Evolutionary conservation across 2,797 vertebrate genomes (phyloP).

Genomic region (Macropodus opercularis): DNA sequence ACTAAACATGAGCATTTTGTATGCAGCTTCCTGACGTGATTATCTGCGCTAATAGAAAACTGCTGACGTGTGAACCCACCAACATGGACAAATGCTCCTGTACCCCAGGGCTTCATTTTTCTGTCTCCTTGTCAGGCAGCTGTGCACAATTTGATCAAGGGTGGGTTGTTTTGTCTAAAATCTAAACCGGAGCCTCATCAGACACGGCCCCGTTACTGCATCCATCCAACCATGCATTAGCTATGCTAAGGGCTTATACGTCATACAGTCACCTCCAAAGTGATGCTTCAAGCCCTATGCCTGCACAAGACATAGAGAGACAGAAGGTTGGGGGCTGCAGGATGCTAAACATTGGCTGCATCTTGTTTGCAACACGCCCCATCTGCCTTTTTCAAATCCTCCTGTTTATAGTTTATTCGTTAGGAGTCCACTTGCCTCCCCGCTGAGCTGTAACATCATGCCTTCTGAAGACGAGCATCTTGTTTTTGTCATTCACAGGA

Average conservation of each 20-base stretch:
- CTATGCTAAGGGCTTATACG: too few relatives aligned
- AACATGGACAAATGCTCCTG: background rate
- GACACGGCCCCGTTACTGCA: too few relatives aligned
- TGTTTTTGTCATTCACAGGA: slow-evolving; percentile 41
- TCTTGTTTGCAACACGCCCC: slow-evolving; percentile 30
- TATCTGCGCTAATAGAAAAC: background rate
- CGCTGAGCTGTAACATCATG: slow-evolving; percentile 21
- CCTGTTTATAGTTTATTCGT: slow-evolving; percentile 3
- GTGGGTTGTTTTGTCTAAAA: background rate
- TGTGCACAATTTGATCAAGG: background rate
- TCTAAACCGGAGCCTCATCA: background rate
- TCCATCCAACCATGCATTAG: too few relatives aligned
- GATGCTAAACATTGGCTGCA: background rate
- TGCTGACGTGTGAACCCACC: background rate
- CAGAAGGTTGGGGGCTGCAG: slow-evolving; percentile 21
- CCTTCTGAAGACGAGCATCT: slow-evolving; percentile 42
- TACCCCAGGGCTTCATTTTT: background rate
- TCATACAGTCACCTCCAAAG: slow-evolving; percentile 4
- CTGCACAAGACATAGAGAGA: slow-evolving; percentile 30
- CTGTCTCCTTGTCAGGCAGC: too few relatives aligned
- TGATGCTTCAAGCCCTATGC: slow-evolving; percentile 18
- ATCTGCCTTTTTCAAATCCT: slow-evolving; percentile 41
- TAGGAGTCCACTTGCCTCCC: background rate
- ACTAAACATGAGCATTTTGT: background rate
- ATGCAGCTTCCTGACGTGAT: slow-evolving; percentile 1